These are phyloP conservation scores for Diarsia mendica DNA, from an alignment of 2,888 invertebrate genomes.

Conservation along the genomic window DNA sequence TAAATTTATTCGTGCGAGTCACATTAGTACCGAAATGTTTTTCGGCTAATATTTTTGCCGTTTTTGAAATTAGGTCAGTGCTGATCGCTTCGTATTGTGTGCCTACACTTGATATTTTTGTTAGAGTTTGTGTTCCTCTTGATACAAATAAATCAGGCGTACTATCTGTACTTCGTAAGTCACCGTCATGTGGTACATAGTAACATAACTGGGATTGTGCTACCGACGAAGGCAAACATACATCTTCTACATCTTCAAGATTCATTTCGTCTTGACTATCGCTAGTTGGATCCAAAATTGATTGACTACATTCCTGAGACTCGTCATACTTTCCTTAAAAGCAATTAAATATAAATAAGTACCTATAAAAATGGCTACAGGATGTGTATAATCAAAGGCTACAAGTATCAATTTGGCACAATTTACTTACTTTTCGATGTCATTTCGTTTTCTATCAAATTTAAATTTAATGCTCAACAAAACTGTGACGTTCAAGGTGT, in stretches of 20 bases:
- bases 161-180: conserved; percentile 42
- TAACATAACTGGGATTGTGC: conserved; percentile 40
- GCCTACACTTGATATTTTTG: conserved; percentile 45
- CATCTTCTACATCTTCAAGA: conserved; percentile 43
- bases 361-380: conserved; percentile 39
- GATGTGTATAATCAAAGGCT: conserved; percentile 43
- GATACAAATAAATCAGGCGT: conserved; percentile 41
- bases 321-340: conserved; percentile 43
- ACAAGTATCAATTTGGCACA: conserved; percentile 41
- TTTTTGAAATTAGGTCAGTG: conserved; percentile 41
- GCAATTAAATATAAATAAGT: conserved; percentile 38
- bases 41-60: conserved; percentile 42
- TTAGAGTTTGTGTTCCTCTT: conserved; percentile 43
- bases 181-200: conserved; percentile 43
- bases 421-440: conserved; percentile 43
- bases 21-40: conserved; percentile 40
- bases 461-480: conserved; percentile 32
- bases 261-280: conserved; percentile 44
- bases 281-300: conserved; percentile 38
- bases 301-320: conserved; percentile 38
- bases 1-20: conserved; percentile 41
- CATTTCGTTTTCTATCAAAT: conserved; percentile 42
- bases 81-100: conserved; percentile 44
- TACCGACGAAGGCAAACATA: conserved; percentile 41
- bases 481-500: conserved; percentile 43